Percentiles rank a stretch among this genome's conserved stretches.
Conservation (phyloP, 2,113 vertebrate genomes). For the Onychorhynchus coronatus region DNA sequence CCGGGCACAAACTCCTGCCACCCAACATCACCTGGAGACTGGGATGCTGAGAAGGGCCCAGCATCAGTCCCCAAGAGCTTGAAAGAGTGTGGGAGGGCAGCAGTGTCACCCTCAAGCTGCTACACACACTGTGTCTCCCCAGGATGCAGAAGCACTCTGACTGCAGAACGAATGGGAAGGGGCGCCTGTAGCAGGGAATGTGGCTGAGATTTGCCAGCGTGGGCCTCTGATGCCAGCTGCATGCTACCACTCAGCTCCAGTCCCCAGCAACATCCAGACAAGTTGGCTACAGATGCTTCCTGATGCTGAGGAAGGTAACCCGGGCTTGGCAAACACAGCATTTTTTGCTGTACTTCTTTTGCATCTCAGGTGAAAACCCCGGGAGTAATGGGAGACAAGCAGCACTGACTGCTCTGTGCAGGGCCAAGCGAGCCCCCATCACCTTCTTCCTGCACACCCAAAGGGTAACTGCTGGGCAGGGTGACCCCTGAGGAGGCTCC, state of each 20-base stretch:
- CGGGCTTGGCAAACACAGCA: rapidly evolving
- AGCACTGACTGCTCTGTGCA: background rate
- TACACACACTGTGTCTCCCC: background rate
- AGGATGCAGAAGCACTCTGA: background rate
- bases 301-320: background rate
- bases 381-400: background rate
- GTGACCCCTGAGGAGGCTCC: background rate
- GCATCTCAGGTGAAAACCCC: background rate
- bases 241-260: background rate
- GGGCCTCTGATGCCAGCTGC: background rate
- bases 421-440: rapidly evolving
- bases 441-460: rapidly evolving
- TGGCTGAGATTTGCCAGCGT: rapidly evolving
- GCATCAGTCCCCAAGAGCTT: background rate
- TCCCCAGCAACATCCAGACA: rapidly evolving
- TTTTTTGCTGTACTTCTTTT: background rate
- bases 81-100: background rate
- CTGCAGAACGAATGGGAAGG: background rate
- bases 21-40: background rate
- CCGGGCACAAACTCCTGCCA: background rate
- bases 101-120: background rate
- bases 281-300: rapidly evolving
- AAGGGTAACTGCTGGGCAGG: background rate
- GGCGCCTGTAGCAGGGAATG: rapidly evolving
- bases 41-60: background rate